Base-by-base conservation (phyloP, 2,113 vertebrate genomes). In the Panthera leo region DNA sequence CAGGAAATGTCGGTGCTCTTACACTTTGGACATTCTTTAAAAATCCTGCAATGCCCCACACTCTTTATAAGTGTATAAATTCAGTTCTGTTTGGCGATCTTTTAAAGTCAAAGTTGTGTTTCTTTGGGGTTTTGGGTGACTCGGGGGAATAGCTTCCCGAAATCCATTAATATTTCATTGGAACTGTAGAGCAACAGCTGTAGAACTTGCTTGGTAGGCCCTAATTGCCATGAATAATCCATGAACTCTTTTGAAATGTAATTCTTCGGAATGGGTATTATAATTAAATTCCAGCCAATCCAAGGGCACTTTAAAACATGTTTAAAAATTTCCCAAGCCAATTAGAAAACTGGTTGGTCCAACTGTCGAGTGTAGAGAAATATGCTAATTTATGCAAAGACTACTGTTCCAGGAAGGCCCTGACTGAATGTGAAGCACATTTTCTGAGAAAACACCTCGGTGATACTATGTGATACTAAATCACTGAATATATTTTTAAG, bases 191-290 rank as follows among this genome's bases (percentile, higher is more conserved):
- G 68, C 70, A 98, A 93, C 96, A 98, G 90, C 95, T 97, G 76
- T 97, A 97, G 94, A 97, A 98, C 89, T 97, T 97, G 92, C 16
- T 97, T 92, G 94, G 89, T 97, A 13, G 91, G 97, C 94, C 96
- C 96, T 98, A 98, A 98, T 98, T 97, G 93, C 97, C 93, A 86
- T 98, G 98, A 98, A 96, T 98, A 98, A 98, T 97, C 95, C 89
- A 95, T 31, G 29, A 94, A 95, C 97, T 96, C 97, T 98, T 89
- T 97, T 97, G 96, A 98, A 98, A 98, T 91, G 85, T 95, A 97
- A 76, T 98, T 97, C 95, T 98, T 98, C 61, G 23, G 93, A 98
- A 96, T 92, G 95, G 93, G 95, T 97, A 97, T 95, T 78, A 97
- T 93, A 98, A 98, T 98, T 98, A 98, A 95, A 97, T 96, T 97